Percentiles rank a stretch among this genome's conserved stretches.
Evolutionary conservation across 2,888 invertebrate genomes (phyloP).

Genomic region (Hylaea fasciaria): DNA sequence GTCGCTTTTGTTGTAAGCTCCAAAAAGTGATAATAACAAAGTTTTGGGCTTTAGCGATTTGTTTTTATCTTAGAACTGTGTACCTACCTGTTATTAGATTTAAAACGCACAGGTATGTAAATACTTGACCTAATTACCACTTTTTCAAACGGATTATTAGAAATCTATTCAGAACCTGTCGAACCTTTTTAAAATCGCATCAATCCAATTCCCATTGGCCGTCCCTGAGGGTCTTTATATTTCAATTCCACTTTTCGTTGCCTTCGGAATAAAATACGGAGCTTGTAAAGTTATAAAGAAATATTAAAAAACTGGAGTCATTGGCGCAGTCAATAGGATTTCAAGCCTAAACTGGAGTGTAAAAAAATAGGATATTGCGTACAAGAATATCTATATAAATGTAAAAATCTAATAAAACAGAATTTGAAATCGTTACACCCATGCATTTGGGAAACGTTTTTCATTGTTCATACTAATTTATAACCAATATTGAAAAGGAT

Average conservation of each 20-base stretch:
- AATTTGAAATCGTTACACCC: too few species aligned
- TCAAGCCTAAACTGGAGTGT: background rate
- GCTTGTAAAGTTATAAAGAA: background rate
- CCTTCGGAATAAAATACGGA: conserved; percentile 1
- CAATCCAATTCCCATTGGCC: conserved; percentile 14
- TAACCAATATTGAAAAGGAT: too few species aligned
- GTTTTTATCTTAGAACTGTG: background rate
- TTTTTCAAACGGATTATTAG: background rate
- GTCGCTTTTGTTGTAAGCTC: conserved; percentile 12
- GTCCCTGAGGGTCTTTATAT: conserved; percentile 8
- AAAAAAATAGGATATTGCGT: too few species aligned
- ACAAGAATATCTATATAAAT: too few species aligned
- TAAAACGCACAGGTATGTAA: too few species aligned
- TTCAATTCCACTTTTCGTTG: conserved; percentile 4
- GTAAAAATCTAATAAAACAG: too few species aligned
- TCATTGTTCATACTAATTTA: too few species aligned
- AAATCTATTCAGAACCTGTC: conserved; percentile 1
- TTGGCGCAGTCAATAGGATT: background rate
- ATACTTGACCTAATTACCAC: background rate
- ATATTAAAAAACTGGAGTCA: conserved; percentile 1
- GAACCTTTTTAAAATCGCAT: conserved; percentile 18
- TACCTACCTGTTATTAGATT: background rate
- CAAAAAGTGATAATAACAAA: conserved; percentile 5
- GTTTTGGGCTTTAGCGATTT: conserved; percentile 3
- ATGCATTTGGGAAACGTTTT: too few species aligned